Evolutionary conservation across 2,888 invertebrate species (phyloP), one percentile per base, ranked within the genome.

Genomic region (Lutraria lutraria): DNA sequence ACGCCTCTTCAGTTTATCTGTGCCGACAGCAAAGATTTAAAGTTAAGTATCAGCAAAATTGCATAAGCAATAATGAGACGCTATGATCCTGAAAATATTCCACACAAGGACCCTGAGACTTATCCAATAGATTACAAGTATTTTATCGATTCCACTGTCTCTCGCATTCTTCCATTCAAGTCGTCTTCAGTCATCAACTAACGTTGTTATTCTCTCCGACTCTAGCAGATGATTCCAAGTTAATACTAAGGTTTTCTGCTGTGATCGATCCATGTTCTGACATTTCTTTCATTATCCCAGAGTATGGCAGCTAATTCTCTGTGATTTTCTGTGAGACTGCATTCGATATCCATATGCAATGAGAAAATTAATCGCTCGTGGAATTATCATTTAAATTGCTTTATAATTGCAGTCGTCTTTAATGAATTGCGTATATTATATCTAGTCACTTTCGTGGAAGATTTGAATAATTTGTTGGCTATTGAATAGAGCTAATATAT

Each of bases 371-470:
- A 76, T 76, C 76, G 76, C 31, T 31, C 31, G 31, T 31, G 34
- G 34, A 76, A 76, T 76, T 76, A 76, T 76, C 76, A 76, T 76
- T 76, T 76, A 76, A 76, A 76, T 76, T 76, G 76, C 76, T 76
- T 76, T 34, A 76, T 76, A 76, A 76, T 76, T 34, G 25, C 25
- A 31, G 76, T 8, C 25, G 76, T 76, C 31, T 76, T 34, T 31
- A 76, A 76, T 76, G 29, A 76, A 76, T 34, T 34, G 76, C 76
- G 3, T 34, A 31, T 31, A 16, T 76, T 31, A 34, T 76, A 31
- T 76, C 34, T 15, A n/a, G 76, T 31, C 31, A 31, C 15, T 31
- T 34, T 8, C 13, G 10, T 31, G 29, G 34, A 76, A 76, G 10
- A 3, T 76, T 76, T 76, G 31, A 76, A 76, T 76, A n/a, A 34